phyloP scores from a whole-genome alignment of 2,113 vertebrate species.

The Thunnus thynnus region DNA sequence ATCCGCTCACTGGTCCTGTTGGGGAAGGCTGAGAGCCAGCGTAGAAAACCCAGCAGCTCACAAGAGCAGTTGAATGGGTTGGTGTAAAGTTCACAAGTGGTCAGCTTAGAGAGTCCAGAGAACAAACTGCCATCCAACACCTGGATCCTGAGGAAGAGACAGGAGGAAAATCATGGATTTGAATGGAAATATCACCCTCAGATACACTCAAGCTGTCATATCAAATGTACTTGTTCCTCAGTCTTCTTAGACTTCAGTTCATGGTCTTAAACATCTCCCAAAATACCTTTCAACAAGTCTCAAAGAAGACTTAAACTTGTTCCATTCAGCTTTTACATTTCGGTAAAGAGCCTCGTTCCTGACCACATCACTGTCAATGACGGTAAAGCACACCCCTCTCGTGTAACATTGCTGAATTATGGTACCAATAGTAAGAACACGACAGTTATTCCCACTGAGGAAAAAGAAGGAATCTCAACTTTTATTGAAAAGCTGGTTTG shows the following conservation, averaged over 20 bases:
- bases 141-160: conserved; percentile 87
- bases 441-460: conserved; percentile 26
- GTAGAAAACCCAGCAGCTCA: conserved; percentile 94
- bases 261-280: conserved; percentile 20
- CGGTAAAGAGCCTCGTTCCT: not conserved
- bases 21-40: conserved; percentile 94
- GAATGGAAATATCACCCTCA: not conserved
- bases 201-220: not conserved
- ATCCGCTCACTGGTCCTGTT: conserved; percentile 95
- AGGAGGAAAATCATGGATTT: not conserved
- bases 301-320: conserved; percentile 27
- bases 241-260: conserved; percentile 21
- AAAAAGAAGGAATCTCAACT: conserved; percentile 4
- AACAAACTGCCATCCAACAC: conserved; percentile 92
- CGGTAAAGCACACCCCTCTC: too few relatives aligned
- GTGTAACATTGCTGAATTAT: not conserved
- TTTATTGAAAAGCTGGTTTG: conserved; percentile 6
- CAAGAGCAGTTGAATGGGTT: conserved; percentile 99
- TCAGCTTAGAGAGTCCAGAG: conserved; percentile 89
- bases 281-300: conserved; percentile 27
- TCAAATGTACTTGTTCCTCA: not conserved
- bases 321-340: conserved; percentile 38
- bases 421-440: conserved; percentile 2
- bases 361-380: conserved; percentile 38
- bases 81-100: conserved; percentile 96